Conservation (phyloP, 2,888 invertebrate genomes). For the Chrysolina haemoptera region DNA sequence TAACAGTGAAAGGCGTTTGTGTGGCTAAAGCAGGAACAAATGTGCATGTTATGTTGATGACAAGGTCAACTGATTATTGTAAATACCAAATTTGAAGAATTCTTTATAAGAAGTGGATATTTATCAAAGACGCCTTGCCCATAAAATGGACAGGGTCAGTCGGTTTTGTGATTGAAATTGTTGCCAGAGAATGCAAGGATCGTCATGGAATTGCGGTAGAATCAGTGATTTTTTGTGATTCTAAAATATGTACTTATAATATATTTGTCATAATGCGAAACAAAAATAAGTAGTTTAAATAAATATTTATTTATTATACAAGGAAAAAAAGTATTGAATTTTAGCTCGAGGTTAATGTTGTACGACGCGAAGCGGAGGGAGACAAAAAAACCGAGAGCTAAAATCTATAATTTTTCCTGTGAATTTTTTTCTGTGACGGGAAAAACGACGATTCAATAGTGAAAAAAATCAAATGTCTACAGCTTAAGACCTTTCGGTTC, state of each 20-base stretch:
- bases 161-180: background rate
- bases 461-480: too few relatives aligned
- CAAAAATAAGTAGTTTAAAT: too few relatives aligned
- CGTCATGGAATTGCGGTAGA: background rate
- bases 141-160: conserved; percentile 8
- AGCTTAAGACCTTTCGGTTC: too few relatives aligned
- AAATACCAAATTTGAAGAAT: conserved; percentile 30
- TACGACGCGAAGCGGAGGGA: too few relatives aligned
- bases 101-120: background rate
- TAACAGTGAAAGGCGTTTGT: conserved; percentile 40
- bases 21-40: conserved; percentile 39
- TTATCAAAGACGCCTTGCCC: conserved; percentile 6
- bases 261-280: too few relatives aligned
- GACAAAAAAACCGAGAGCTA: too few relatives aligned
- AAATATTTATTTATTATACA: too few relatives aligned
- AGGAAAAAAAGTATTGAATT: too few relatives aligned
- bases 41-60: conserved; percentile 24
- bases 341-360: too few relatives aligned
- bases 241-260: background rate
- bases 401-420: too few relatives aligned
- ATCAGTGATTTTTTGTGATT: background rate
- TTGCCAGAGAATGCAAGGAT: background rate
- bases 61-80: conserved; percentile 41
- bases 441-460: too few relatives aligned
- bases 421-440: too few relatives aligned